Base-by-base conservation (phyloP, 1,140 invertebrate species). In the Aphaenogaster rudis region DNA sequence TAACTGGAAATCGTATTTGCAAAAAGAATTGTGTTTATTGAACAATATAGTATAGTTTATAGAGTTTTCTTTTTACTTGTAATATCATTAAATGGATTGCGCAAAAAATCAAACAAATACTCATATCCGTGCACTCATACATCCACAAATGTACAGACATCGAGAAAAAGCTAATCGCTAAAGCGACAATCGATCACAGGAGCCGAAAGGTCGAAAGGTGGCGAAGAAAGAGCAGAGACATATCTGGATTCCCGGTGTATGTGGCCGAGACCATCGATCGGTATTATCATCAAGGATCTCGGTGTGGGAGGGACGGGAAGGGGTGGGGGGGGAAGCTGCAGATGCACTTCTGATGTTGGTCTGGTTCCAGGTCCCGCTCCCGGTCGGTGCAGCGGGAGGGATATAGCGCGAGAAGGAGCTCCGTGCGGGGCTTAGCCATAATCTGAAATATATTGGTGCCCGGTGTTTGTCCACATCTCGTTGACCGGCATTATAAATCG, bases 391-490 rank as follows among this genome's bases (percentile, higher is more conserved):
- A 67, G 28, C 67, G 86, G 74, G 81, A 57, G 79, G 66, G 74
- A 82, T 79, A 69, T 59, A 64, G 61, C 79, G 66, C 66, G 63
- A 78, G 76, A 33, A 72, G 66, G 61, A 63, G 67, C 42, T 72
- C 74, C 48, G 78, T 79, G 52, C 86, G 52, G 67, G 91, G 93
- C 94, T 95, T 95, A 94, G 94, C 93, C 91, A 95, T 95, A 95
- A 95, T 95, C 95, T 95, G 94, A 95, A 95, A 95, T 95, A 95
- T 95, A 95, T 95, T 94, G 94, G 95, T 94, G 93, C 93, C 92
- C 92, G 93, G 92, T 95, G 95, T 95, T 95, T 95, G 94, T 94
- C 94, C 94, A 94, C 94, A 95, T 95, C 94, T 95, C 93, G 94
- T 94, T 95, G 94, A 94, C 93, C 94, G 93, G 92, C 92, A 94